Evolutionary conservation across 92 coral and sea anemone genomes (phyloP).

Genomic region (Diadumene lineata): DNA sequence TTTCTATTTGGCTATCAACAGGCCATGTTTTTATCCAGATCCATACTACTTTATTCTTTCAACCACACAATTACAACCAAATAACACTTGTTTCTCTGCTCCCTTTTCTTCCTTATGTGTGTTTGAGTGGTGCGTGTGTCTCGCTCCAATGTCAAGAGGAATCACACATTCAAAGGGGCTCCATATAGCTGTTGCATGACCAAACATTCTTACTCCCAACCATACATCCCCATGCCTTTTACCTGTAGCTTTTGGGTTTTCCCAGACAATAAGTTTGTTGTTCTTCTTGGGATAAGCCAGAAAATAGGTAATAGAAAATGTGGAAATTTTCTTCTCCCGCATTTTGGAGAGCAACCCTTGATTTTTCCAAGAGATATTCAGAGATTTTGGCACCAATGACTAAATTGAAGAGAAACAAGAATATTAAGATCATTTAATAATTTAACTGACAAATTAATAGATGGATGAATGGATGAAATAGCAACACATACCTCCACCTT

Average conservation of each 20-base stretch:
- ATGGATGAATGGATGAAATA: not conserved
- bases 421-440: not conserved
- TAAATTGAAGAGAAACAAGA: constrained; percentile 7
- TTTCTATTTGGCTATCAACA: too few species aligned
- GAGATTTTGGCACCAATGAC: constrained; percentile 91
- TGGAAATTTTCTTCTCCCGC: constrained; percentile 82
- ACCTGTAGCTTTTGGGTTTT: constrained; percentile 75
- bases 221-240: too few species aligned
- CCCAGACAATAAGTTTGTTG: constrained; percentile 65
- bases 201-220: too few species aligned
- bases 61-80: too few species aligned
- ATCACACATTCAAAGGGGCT: too few species aligned
- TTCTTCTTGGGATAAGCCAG: constrained; percentile 75
- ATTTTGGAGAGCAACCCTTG: constrained; percentile 73
- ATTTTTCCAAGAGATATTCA: constrained; percentile 84
- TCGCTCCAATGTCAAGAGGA: too few species aligned
- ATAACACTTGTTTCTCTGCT: too few species aligned
- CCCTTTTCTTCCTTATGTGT: too few species aligned
- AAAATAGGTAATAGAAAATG: constrained; percentile 80
- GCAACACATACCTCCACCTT: constrained; percentile 61
- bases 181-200: too few species aligned
- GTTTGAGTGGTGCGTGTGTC: too few species aligned
- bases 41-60: too few species aligned
- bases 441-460: not conserved
- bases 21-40: too few species aligned